Evolutionary conservation across 2,113 vertebrate genomes (phyloP).

Genomic region (Pogonocichla stellata): DNA sequence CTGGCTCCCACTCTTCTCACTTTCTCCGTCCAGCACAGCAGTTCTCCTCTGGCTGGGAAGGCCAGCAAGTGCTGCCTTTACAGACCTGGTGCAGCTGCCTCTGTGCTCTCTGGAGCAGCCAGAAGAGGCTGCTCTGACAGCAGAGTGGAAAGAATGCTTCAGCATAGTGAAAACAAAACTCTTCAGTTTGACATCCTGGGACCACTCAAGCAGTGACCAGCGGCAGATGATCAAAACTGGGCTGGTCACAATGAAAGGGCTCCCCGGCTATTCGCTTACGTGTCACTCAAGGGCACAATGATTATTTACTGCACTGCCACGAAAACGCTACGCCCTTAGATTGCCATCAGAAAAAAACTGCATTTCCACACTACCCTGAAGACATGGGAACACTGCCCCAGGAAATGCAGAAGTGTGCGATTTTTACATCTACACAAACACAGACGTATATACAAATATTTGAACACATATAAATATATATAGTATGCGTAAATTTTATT

Average conservation of each 20-base stretch:
- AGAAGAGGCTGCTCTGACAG: slow-evolving; percentile 76
- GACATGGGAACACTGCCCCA: not conserved
- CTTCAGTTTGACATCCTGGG: slow-evolving; percentile 49
- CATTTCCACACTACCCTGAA: not conserved
- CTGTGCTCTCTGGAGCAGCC: slow-evolving; percentile 59
- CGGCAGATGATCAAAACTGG: slow-evolving; percentile 15
- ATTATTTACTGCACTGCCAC: not conserved
- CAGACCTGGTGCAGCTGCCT: not conserved
- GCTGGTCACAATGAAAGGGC: not conserved
- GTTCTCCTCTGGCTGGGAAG: slow-evolving; percentile 24
- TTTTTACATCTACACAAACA: not conserved
- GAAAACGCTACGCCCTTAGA: not conserved
- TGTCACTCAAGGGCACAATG: not conserved
- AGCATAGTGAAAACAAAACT: slow-evolving; percentile 69
- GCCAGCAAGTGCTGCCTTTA: slow-evolving; percentile 20
- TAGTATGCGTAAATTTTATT: not conserved
- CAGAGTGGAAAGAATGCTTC: slow-evolving; percentile 67
- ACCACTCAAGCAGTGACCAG: slow-evolving; percentile 39
- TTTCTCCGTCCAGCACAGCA: slow-evolving; percentile 5
- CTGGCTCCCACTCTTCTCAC: slow-evolving; percentile 41
- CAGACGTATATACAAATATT: fast-evolving
- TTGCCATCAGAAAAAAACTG: not conserved
- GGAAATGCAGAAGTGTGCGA: not conserved
- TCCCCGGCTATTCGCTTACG: not conserved
- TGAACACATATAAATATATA: not conserved